Evolutionary conservation across 2,888 invertebrate genomes (phyloP).

Genomic region (Choristoneura rosaceana): DNA sequence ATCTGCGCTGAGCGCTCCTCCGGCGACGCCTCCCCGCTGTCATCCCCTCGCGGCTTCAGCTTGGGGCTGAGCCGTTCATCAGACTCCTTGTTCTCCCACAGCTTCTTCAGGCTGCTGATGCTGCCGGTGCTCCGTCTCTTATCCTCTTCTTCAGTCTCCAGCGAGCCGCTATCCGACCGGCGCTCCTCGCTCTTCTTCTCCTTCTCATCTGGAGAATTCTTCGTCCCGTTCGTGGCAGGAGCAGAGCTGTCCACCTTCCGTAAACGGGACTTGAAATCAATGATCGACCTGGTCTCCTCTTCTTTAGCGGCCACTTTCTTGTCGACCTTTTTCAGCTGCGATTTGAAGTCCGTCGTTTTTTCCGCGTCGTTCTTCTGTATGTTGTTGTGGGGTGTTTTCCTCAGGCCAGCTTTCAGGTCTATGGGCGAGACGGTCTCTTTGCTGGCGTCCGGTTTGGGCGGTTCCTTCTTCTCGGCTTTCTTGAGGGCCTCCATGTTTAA

Average conservation of each 20-base stretch:
- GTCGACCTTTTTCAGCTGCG: conserved; percentile 91
- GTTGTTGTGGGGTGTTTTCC: conserved; percentile 69
- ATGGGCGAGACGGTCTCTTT: conserved; percentile 67
- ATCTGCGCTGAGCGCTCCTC: conserved; percentile 55
- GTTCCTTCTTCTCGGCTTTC: conserved; percentile 56
- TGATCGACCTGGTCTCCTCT: conserved; percentile 87
- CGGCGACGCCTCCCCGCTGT: conserved; percentile 64
- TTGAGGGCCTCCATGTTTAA: conserved; percentile 88
- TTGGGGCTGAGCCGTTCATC: conserved; percentile 88
- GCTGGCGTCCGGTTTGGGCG: conserved; percentile 51
- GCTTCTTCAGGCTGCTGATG: conserved; percentile 95
- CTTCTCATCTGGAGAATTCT: conserved; percentile 69
- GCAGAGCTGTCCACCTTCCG: conserved; percentile 90
- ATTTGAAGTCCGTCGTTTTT: conserved; percentile 84
- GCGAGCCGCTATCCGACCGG: conserved; percentile 65
- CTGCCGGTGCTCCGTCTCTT: conserved; percentile 96
- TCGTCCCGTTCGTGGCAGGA: conserved; percentile 67
- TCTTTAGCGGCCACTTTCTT: conserved; percentile 71
- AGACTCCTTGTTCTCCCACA: conserved; percentile 94
- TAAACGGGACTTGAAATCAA: conserved; percentile 93
- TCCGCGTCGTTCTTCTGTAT: conserved; percentile 59
- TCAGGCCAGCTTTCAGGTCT: conserved; percentile 82
- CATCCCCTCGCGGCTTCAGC: conserved; percentile 67
- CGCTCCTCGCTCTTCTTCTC: conserved; percentile 65
- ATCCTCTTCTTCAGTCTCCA: conserved; percentile 88